Percentiles rank a stretch among this genome's conserved stretches.
These are phyloP conservation scores for Zelostemma sp. DNA, from an alignment of 1,140 invertebrate genomes.

Conservation along the genomic window DNA sequence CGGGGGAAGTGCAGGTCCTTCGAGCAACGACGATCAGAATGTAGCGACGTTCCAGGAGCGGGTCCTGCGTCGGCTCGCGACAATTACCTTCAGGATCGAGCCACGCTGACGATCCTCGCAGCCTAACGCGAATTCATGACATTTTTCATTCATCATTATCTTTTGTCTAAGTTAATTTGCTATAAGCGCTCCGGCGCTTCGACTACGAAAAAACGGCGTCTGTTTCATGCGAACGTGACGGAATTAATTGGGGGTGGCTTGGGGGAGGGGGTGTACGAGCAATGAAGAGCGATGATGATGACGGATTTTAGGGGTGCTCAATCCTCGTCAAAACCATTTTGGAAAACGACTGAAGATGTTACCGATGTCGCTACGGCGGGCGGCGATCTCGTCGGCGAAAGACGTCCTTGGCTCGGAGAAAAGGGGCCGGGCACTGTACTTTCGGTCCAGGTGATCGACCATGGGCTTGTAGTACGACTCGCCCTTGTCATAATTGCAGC, in stretches of 20 bases:
- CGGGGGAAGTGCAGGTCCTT: conserved; percentile 10
- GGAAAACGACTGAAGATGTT: conserved; percentile 70
- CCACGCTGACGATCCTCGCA: conserved; percentile 5
- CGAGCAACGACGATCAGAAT: conserved; percentile 16
- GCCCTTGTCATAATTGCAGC: conserved; percentile 84
- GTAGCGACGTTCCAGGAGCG: conserved; percentile 4
- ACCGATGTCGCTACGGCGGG: conserved; percentile 69
- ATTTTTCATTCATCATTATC: conserved; percentile 1
- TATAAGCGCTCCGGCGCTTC: conserved; percentile 15
- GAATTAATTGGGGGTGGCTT: background rate
- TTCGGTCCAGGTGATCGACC: conserved; percentile 80
- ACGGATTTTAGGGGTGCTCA: conserved; percentile 31
- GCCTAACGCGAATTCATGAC: conserved; percentile 5
- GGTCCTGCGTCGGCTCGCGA: background rate
- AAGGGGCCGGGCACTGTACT: conserved; percentile 72
- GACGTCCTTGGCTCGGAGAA: conserved; percentile 67
- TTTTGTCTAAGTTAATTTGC: conserved; percentile 1
- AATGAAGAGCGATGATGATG: conserved; percentile 29
- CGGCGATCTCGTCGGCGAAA: conserved; percentile 68
- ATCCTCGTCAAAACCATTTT: conserved; percentile 68
- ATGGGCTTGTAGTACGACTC: conserved; percentile 83
- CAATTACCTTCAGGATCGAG: background rate
- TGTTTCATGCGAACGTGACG: background rate
- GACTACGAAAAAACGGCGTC: conserved; percentile 17
- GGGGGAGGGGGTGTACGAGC: conserved; percentile 4